Conservation (phyloP, 2,888 invertebrate genomes). For the Quadriops clusia region DNA sequence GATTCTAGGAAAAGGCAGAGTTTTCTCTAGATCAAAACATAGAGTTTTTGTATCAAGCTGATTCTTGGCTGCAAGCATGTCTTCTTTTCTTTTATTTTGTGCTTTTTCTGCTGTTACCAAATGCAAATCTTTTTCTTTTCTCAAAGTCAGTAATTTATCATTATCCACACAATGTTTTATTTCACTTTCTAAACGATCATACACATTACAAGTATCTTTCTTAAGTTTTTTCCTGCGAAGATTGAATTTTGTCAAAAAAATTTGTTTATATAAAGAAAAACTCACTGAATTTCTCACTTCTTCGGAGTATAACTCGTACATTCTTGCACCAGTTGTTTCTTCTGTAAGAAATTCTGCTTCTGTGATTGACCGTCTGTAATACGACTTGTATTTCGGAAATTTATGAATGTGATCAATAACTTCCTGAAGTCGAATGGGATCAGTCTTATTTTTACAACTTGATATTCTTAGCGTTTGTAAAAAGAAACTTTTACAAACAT, state of each 20-base stretch:
- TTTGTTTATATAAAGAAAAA: too few relatives aligned
- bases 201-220: slow-evolving; percentile 10
- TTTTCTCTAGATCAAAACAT: slow-evolving; percentile 21
- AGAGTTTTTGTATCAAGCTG: slow-evolving; percentile 10
- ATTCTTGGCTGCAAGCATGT: slow-evolving; percentile 9
- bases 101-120: slow-evolving; percentile 8
- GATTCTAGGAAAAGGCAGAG: slow-evolving; percentile 19
- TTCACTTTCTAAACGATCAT: slow-evolving; percentile 7
- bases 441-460: too few relatives aligned
- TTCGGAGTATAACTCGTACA: too few relatives aligned
- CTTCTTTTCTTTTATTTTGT: slow-evolving; percentile 10
- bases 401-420: slow-evolving; percentile 3
- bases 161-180: slow-evolving; percentile 4
- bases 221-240: slow-evolving; percentile 7
- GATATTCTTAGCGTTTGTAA: too few relatives aligned
- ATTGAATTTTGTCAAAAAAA: slow-evolving; percentile 7
- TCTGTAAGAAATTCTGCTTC: too few relatives aligned
- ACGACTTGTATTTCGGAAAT: slow-evolving; percentile 7
- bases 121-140: slow-evolving; percentile 4
- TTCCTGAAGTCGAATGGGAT: too few relatives aligned
- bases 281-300: too few relatives aligned
- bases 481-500: too few relatives aligned
- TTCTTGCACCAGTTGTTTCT: too few relatives aligned
- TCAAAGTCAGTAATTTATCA: slow-evolving; percentile 1
- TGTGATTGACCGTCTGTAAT: slow-evolving; percentile 6